These are phyloP conservation scores for Chironomus striatipennis DNA, from an alignment of 1,140 invertebrate genomes.

Conservation along the genomic window DNA sequence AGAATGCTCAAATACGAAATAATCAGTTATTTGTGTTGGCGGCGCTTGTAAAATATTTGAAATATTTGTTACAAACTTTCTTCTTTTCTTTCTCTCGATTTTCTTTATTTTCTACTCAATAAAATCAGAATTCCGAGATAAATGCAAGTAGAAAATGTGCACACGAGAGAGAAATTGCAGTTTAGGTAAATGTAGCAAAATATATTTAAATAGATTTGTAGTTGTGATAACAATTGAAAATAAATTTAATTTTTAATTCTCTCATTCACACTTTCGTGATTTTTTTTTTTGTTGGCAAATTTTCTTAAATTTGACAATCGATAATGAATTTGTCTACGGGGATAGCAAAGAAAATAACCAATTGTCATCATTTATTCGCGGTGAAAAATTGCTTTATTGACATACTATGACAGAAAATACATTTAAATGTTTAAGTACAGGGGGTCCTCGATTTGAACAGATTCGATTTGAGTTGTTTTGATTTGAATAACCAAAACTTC, in stretches of 20 bases:
- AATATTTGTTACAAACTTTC: conserved; percentile 9
- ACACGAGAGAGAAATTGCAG: too few species aligned
- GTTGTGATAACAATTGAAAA: too few species aligned
- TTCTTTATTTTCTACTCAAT: too few species aligned
- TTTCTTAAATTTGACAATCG: background rate
- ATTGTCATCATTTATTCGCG: background rate
- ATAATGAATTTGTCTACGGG: background rate
- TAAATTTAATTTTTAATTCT: too few species aligned
- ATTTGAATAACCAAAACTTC: too few species aligned
- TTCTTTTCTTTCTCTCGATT: background rate
- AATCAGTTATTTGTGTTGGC: conserved; percentile 18
- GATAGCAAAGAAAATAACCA: background rate
- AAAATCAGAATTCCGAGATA: too few species aligned
- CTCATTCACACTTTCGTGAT: background rate
- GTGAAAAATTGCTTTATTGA: background rate
- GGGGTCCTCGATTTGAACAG: too few species aligned
- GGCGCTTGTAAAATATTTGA: conserved; percentile 14
- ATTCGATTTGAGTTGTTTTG: too few species aligned
- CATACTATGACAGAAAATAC: background rate
- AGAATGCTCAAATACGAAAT: background rate
- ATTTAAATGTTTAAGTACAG: too few species aligned
- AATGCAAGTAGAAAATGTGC: too few species aligned
- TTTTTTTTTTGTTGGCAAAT: background rate
- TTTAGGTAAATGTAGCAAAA: too few species aligned
- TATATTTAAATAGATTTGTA: too few species aligned